Conservation (phyloP, 2,888 invertebrate genomes). For the Agrilus cyanescens region DNA sequence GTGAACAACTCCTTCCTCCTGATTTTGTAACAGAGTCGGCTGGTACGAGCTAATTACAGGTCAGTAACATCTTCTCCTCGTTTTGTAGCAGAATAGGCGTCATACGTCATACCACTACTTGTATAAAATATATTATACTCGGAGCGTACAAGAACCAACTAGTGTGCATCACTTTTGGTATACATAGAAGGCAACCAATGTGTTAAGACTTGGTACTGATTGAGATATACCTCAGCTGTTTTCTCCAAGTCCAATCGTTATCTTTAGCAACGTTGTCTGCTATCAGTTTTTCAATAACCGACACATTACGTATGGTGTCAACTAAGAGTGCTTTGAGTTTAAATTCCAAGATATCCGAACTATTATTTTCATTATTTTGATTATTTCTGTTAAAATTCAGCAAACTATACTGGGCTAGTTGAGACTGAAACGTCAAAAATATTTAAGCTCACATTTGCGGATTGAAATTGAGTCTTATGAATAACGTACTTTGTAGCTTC, state of each 20-base stretch:
- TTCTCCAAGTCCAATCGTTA: slow-evolving; percentile 89
- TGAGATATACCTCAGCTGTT: slow-evolving; percentile 63
- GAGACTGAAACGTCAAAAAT: slow-evolving; percentile 28
- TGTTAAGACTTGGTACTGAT: neutral
- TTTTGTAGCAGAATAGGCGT: no score
- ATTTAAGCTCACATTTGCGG: neutral
- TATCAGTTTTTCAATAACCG: slow-evolving; percentile 68
- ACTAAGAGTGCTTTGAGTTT: slow-evolving; percentile 88
- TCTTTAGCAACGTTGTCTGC: slow-evolving; percentile 51
- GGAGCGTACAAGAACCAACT: no score
- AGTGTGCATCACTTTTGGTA: no score
- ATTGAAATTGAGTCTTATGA: slow-evolving; percentile 6
- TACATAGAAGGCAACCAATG: no score
- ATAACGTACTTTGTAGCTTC: slow-evolving; percentile 37
- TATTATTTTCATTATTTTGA: slow-evolving; percentile 17
- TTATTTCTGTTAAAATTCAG: slow-evolving; percentile 28
- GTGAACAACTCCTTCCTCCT: no score
- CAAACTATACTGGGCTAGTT: slow-evolving; percentile 40
- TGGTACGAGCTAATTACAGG: no score
- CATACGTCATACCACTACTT: no score
- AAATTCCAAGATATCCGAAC: slow-evolving; percentile 38
- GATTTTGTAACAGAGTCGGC: no score
- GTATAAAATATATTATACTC: no score
- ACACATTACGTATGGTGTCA: slow-evolving; percentile 85
- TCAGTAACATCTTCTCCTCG: no score